Evolutionary conservation across 2,888 invertebrate genomes (phyloP).

Genomic region (Miltochrista miniata): DNA sequence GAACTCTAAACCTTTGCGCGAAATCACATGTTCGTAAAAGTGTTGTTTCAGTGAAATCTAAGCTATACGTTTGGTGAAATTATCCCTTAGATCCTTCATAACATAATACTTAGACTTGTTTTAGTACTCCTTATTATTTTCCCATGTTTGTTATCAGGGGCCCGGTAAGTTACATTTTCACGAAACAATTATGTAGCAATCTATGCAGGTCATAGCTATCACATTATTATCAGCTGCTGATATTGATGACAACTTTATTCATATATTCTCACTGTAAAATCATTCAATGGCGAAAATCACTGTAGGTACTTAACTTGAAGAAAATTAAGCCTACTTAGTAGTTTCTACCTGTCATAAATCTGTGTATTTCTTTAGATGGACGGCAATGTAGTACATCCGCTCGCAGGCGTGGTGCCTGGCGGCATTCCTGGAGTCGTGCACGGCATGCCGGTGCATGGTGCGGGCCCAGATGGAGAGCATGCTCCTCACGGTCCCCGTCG

Average conservation of each 20-base stretch:
- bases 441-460: slow-evolving; percentile 70
- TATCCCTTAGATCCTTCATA: no score
- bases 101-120: no score
- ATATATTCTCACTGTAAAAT: no score
- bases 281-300: no score
- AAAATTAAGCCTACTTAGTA: no score
- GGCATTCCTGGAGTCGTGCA: slow-evolving; percentile 68
- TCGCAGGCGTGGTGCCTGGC: slow-evolving; percentile 65
- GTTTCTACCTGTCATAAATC: not conserved
- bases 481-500: slow-evolving; percentile 69
- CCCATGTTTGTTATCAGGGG: slow-evolving; percentile 27
- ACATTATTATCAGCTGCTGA: not conserved
- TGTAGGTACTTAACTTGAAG: no score
- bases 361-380: slow-evolving; percentile 60
- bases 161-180: slow-evolving; percentile 17
- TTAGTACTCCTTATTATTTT: no score
- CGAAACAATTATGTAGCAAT: no score
- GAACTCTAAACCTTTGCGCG: slow-evolving; percentile 46
- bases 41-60: not conserved
- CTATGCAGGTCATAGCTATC: not conserved
- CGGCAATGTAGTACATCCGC: slow-evolving; percentile 68
- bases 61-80: no score
- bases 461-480: slow-evolving; percentile 73
- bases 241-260: no score
- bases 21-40: slow-evolving; percentile 21